Base-by-base conservation (phyloP, 2,797 vertebrate species). In the Eulemur mongoz region DNA sequence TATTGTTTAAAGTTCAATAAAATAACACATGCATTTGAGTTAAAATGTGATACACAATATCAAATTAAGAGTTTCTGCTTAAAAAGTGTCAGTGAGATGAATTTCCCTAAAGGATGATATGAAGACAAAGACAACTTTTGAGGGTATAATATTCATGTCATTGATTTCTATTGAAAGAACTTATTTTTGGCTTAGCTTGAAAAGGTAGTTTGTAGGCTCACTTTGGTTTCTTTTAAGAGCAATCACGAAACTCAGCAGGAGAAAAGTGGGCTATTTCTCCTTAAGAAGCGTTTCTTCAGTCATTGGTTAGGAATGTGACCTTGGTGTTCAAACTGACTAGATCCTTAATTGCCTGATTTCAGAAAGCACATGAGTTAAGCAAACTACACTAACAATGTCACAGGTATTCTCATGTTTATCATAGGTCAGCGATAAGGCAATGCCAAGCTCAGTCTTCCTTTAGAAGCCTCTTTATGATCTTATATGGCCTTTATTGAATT, bases 331-430 rank as follows among this genome's bases (percentile, higher is more conserved):
- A 57, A 48, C 4, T 30, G 59, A 70, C 9, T n/a, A 30, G 13
- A 43, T 73, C 27, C 59, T 97, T 57, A 78, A 90, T 10, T 97
- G 15, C 6, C 12, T 27, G 61, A 50, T 75, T 96, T 72, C 27
- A 69, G n/a, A 95, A 78, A 95, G 72, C 32, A 93, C 69, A 17
- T 65, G 88, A 90, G 6, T n/a, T 87, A 94, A 83, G 12, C 40
- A 15, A 82, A 13, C 12, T 67, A 61, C 15, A 45, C 48, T 92
- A 52, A 15, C 22, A 72, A 32, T 79, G 69, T 90, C 70, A 38
- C 54, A 76, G 63, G 76, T 20, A 40, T 54, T 67, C 6, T 65
- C 32, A 52, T 38, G 70, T 73, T 61, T 86, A 63, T 52, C 18
- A 61, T 10, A 96, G 30, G 7, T 80, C 32, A 80, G 12, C 59